A percentile compares a stretch with the other conserved stretches of the same genome.
Conservation (phyloP, 2,888 invertebrate species). For the Parapristionchus giblindavisi region DNA sequence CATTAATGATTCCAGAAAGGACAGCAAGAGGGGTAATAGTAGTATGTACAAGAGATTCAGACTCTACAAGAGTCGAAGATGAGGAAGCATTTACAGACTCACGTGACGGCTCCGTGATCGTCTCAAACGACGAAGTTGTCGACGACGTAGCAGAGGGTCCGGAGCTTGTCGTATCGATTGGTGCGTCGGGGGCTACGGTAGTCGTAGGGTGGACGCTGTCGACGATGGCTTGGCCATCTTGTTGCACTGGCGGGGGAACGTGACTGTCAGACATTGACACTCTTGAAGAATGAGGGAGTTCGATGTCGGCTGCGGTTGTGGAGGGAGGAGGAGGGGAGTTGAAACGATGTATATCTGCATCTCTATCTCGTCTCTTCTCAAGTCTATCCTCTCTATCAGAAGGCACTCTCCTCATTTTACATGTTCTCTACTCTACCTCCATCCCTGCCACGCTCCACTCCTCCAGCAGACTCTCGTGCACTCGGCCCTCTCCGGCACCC, state of each 20-base stretch:
- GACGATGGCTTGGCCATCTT: slow-evolving; percentile 4
- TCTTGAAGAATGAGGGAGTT: slow-evolving; percentile 30
- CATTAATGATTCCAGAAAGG: background rate
- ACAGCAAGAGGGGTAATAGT: too few relatives aligned
- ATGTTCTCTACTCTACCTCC: background rate
- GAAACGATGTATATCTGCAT: too few relatives aligned
- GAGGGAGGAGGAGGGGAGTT: slow-evolving; percentile 7
- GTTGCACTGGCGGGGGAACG: background rate
- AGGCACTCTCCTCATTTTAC: background rate
- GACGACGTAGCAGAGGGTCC: too few relatives aligned
- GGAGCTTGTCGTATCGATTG: background rate
- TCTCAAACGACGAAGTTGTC: too few relatives aligned
- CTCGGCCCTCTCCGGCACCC: too few relatives aligned
- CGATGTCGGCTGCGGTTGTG: background rate
- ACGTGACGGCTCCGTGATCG: too few relatives aligned
- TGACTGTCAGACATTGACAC: slow-evolving; percentile 28
- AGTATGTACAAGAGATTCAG: too few relatives aligned
- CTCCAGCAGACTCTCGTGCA: too few relatives aligned
- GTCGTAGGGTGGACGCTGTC: background rate
- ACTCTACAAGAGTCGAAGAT: too few relatives aligned
- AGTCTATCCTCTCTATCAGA: slow-evolving; percentile 15
- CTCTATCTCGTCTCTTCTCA: background rate
- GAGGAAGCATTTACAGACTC: too few relatives aligned
- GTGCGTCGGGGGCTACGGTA: background rate
- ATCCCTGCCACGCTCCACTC: too few relatives aligned